phyloP scores from a whole-genome alignment of 1,140 invertebrate species.

The Drosophila azteca region DNA sequence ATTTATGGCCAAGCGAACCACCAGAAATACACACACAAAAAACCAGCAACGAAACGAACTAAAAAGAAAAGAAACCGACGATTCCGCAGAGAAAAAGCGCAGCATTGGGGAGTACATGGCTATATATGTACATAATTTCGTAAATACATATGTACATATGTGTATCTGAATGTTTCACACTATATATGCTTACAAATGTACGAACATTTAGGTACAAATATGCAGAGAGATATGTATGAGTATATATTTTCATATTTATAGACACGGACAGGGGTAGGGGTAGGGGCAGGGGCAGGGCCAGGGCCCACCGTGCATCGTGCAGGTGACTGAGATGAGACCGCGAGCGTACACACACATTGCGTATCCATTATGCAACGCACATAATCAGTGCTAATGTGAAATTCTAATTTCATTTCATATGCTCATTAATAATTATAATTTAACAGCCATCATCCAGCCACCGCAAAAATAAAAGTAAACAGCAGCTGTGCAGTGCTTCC shows the following conservation, averaged over 20 bases:
- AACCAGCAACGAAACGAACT: neutral
- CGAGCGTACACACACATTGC: constrained; percentile 22
- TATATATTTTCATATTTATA: constrained; percentile 48
- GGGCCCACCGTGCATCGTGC: constrained; percentile 12
- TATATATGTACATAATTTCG: constrained; percentile 19
- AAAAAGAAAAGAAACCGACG: constrained; percentile 11
- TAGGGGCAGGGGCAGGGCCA: neutral
- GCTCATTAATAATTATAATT: constrained; percentile 77
- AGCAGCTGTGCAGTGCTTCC: constrained; percentile 33
- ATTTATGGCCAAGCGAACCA: constrained; percentile 52
- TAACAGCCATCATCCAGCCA: constrained; percentile 29
- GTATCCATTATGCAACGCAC: constrained; percentile 69
- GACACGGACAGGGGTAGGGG: constrained; percentile 3
- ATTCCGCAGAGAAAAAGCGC: constrained; percentile 10
- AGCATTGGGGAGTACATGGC: constrained; percentile 1
- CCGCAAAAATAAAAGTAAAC: constrained; percentile 14
- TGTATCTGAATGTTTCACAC: neutral
- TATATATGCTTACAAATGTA: constrained; percentile 3
- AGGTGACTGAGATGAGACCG: constrained; percentile 6
- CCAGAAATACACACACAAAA: constrained; percentile 27
- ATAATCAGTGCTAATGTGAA: constrained; percentile 61
- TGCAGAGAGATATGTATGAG: constrained; percentile 6
- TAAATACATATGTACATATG: neutral
- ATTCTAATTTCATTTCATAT: constrained; percentile 68
- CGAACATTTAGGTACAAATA: constrained; percentile 4